Evolutionary conservation across 2,113 vertebrate species (phyloP), one percentile per base, ranked within the genome.

Genomic region (Colistium nudipinnis): DNA sequence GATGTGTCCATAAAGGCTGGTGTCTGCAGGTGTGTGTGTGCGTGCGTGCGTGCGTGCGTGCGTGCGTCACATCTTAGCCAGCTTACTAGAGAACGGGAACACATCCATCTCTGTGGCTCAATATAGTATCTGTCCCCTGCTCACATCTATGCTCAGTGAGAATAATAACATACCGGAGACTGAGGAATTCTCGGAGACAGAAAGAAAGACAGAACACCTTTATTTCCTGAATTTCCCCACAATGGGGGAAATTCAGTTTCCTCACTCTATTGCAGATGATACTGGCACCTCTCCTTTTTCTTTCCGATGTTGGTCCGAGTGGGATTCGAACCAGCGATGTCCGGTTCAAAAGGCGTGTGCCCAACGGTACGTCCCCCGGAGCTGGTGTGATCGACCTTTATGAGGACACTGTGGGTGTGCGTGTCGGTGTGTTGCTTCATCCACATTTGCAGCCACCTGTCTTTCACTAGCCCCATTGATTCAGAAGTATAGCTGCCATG

Each of bases 111-210:
- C 33, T 36, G 44, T 68, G 48, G 31, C 63, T 77, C 51, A 70
- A 54, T 73, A 74, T 71, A 76, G 69, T 62, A 65, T 83, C 54
- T 75, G 75, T 65, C 62, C 71, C 54, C 69, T 80, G 52, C 64
- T 78, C 68, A 54, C 71, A 54, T 84, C 62, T 68, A 17, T 65
- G 51, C 78, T 83, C 60, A 61, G 41, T 60, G 48, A 68, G 76
- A 67, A 62, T 81, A 77, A 79, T 81, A 85, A 83, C 71, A 83
- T 85, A 72, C 27, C 35, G 44, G 57, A 74, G 52, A 70, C 20
- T 25, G 64, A 76, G 61, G 54, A 76, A 73, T 78, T 67, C 52
- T 49, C 57, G 31, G 64, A 70, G 81, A 73, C 65, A 62, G 22
- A 64, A n/a, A n/a, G n/a, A n/a, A n/a, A n/a, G n/a, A n/a, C n/a